Conservation (phyloP, 2,797 vertebrate species). For the Nyctibius grandis region DNA sequence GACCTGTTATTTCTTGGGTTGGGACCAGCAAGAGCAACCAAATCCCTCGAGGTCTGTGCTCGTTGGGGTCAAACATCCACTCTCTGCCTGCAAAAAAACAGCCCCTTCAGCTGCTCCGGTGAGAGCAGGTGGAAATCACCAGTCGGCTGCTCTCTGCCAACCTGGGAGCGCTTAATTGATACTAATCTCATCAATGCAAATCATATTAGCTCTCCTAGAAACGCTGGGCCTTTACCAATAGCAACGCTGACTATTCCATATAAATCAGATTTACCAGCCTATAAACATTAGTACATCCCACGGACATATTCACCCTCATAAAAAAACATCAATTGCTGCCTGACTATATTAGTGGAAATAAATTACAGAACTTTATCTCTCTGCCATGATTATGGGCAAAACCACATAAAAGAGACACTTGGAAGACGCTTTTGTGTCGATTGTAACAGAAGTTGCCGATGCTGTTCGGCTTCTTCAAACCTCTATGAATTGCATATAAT, state of each 20-base stretch:
- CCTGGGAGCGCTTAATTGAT: not conserved
- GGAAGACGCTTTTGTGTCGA: not conserved
- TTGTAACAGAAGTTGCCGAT: not conserved
- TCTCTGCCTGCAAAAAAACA: not conserved
- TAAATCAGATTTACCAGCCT: constrained; percentile 41
- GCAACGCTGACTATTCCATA: not conserved
- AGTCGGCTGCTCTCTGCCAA: not conserved
- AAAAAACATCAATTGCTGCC: constrained; percentile 3
- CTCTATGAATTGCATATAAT: not conserved
- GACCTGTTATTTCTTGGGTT: not conserved
- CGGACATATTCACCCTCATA: constrained; percentile 11
- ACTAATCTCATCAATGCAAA: constrained; percentile 36
- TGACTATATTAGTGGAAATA: constrained; percentile 22
- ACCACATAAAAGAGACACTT: constrained; percentile 17
- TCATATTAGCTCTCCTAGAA: not conserved
- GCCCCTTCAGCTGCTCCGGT: not conserved
- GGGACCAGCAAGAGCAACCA: not conserved
- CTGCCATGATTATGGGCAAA: not conserved
- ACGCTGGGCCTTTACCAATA: not conserved
- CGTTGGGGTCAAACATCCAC: not conserved
- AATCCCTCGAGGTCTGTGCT: not conserved
- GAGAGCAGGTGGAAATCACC: not conserved
- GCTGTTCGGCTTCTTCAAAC: not conserved
- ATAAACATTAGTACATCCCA: constrained; percentile 24
- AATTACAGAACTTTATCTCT: constrained; percentile 29